These are phyloP conservation scores for Chitala chitala DNA, from an alignment of 2,113 vertebrate species.

Conservation along the genomic window DNA sequence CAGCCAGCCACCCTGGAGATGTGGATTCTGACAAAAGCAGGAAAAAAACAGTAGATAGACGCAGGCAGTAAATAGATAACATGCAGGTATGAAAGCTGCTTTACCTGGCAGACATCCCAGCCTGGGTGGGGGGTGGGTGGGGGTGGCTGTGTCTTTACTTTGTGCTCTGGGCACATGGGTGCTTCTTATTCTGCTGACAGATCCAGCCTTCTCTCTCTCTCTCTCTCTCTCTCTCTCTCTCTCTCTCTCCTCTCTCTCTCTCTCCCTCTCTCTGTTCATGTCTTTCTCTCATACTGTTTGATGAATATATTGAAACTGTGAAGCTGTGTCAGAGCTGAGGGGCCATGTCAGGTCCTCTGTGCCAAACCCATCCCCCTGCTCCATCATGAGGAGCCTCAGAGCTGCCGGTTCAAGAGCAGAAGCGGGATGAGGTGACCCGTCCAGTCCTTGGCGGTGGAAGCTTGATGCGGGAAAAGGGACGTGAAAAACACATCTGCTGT, in stretches of 20 bases:
- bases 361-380: not conserved
- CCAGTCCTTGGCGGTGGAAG: too few relatives aligned
- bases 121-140: not conserved
- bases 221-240: conserved; percentile 11
- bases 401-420: not conserved
- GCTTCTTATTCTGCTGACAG: conserved; percentile 9
- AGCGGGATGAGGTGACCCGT: not conserved
- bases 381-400: not conserved
- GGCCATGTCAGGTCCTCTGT: conserved; percentile 3
- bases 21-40: conserved; percentile 6
- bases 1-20: not conserved
- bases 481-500: too few relatives aligned
- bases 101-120: conserved; percentile 2
- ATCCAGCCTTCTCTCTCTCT: not conserved
- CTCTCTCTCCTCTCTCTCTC: conserved; percentile 5
- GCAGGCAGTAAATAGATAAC: not conserved
- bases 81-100: not conserved
- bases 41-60: not conserved
- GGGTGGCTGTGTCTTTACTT: not conserved
- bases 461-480: too few relatives aligned
- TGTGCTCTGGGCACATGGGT: not conserved
- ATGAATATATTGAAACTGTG: conserved; percentile 2
- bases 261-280: conserved; percentile 12
- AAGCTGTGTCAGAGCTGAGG: conserved; percentile 22
- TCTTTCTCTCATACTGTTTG: too few relatives aligned